Evolutionary conservation across 53 echinoderm and acorn worm genomes (phyloP), one percentile per base, ranked within the genome.

Genomic region (Antedon mediterranea): DNA sequence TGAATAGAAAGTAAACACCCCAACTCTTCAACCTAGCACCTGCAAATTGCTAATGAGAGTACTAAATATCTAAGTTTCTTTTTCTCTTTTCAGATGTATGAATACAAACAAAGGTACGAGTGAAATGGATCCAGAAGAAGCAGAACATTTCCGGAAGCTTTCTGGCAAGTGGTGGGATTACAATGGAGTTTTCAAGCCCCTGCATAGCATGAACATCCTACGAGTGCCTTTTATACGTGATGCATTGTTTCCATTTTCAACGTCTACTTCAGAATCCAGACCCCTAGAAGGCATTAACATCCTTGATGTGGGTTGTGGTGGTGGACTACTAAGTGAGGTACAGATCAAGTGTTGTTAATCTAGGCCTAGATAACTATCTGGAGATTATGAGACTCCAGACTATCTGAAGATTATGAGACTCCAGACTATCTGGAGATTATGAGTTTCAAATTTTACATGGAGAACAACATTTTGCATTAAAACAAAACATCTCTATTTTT

Each of bases 271-370:
- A 15, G 71, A 30, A 72, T 28, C 84, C 9, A 74, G 71, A 57
- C 92, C 90, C 7, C 83, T 98, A 27, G 71, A 86, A 43, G 98
- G 88, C 34, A 77, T 76, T 42, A 74, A 85, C 42, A 84, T 98
- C 29, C 78, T 98, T 31, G 98, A 98, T 83, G 93, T 98, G 32
- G 98, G 98, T 3, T 93, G 98, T 81, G 98, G 98, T 42, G 98
- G 92, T 29, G 98, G 98, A 28, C 86, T 98, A 30, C 83, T 98
- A 3, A 78, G 88, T 71, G 98, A 98, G 90, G 98, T 91, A 32
- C n/a, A n/a, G n/a, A n/a, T n/a, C n/a, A n/a, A n/a, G n/a, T n/a
- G n/a, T 37, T 37, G 37, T 37, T n/a, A n/a, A n/a, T n/a, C n/a
- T n/a, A n/a, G n/a, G n/a, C n/a, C n/a, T n/a, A n/a, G n/a, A n/a